phyloP scores from a whole-genome alignment of 2,888 invertebrate genomes.

The Microctonus aethiopoides region DNA sequence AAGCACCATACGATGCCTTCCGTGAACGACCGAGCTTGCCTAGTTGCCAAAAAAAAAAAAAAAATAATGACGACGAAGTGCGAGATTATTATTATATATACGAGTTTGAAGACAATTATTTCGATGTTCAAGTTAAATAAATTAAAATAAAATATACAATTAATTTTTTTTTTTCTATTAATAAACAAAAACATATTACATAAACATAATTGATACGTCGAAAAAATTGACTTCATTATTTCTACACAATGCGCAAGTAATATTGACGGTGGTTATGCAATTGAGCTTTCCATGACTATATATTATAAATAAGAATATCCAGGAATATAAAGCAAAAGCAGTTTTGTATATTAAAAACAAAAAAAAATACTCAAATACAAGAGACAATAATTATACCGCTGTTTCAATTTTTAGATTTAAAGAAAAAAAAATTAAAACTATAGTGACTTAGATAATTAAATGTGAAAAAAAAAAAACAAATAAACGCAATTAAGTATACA shows the following conservation, averaged over 20 bases:
- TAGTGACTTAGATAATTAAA: conserved; percentile 24
- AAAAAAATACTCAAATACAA: conserved; percentile 52
- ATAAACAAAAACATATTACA: conserved; percentile 3
- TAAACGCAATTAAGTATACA: conserved; percentile 37
- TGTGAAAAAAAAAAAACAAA: conserved; percentile 7
- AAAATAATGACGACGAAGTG: conserved; percentile 39
- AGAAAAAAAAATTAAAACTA: conserved; percentile 36
- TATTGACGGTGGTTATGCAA: conserved; percentile 55
- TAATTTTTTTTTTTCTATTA: neutral
- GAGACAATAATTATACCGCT: conserved; percentile 65
- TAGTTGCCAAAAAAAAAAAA: conserved; percentile 53
- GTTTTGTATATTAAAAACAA: conserved; percentile 24
- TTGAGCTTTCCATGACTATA: conserved; percentile 64
- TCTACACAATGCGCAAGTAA: conserved; percentile 41
- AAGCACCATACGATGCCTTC: conserved; percentile 66
- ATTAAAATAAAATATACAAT: conserved; percentile 18
- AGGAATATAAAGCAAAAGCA: conserved; percentile 11
- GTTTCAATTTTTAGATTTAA: conserved; percentile 56
- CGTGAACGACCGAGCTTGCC: conserved; percentile 68
- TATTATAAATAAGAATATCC: conserved; percentile 32
- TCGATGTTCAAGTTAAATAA: conserved; percentile 35
- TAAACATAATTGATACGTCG: conserved; percentile 26
- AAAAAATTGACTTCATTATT: conserved; percentile 43
- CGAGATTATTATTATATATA: conserved; percentile 42
- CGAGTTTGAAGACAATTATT: conserved; percentile 47